A percentile compares a stretch with the other conserved stretches of the same genome.
Evolutionary conservation across 2,888 invertebrate species (phyloP).

Genomic region (Polydrusus tereticollis): DNA sequence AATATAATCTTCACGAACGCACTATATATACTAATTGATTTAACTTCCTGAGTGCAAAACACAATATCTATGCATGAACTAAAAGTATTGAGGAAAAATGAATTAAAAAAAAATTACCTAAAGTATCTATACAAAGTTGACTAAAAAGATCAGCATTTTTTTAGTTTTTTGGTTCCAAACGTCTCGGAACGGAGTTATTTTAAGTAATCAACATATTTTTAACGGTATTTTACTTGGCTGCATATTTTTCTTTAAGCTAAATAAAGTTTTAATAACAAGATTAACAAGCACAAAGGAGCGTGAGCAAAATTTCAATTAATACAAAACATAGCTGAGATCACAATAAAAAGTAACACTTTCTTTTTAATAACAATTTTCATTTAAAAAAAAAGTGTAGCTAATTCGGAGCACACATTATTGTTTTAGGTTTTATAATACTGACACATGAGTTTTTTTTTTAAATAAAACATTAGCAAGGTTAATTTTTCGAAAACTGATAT

Average conservation of each 20-base stretch:
- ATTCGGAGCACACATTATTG: neutral
- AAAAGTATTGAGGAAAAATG: constrained; percentile 26
- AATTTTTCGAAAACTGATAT: no score
- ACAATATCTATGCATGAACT: constrained; percentile 17
- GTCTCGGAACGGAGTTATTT: neutral
- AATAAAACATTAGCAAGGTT: no score
- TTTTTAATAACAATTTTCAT: neutral
- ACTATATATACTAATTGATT: constrained; percentile 14
- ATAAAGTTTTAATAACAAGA: constrained; percentile 7
- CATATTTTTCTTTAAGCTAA: constrained; percentile 9
- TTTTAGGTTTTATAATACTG: constrained; percentile 5
- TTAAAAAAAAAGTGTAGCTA: neutral
- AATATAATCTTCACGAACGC: neutral
- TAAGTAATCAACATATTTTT: neutral
- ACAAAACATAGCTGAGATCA: constrained; percentile 29
- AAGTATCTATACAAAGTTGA: constrained; percentile 31
- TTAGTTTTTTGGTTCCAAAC: neutral
- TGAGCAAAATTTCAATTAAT: constrained; percentile 26
- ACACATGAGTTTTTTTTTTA: neutral
- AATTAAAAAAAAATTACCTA: constrained; percentile 28
- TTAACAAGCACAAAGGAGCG: constrained; percentile 19
- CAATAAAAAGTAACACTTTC: constrained; percentile 14
- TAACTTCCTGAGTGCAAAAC: constrained; percentile 41
- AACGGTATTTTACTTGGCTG: constrained; percentile 26
- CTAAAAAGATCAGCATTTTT: constrained; percentile 29